Evolutionary conservation across 1,140 invertebrate genomes (phyloP).

Genomic region (Solenopsis invicta): DNA sequence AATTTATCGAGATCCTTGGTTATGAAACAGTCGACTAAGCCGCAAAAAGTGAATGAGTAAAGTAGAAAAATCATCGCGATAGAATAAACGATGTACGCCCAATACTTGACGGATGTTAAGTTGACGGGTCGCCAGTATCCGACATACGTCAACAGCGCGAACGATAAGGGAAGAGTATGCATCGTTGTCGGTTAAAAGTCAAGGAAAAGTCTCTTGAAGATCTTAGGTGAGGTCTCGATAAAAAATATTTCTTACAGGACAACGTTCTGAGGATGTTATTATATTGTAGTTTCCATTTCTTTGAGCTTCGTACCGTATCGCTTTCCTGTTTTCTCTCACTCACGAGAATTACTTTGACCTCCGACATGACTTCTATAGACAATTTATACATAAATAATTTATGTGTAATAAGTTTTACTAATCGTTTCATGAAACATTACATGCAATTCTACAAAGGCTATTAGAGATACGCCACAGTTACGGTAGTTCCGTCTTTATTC

Average conservation of each 20-base stretch:
- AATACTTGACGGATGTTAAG: slow-evolving; percentile 24
- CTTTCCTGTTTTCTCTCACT: background rate
- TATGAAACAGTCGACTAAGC: slow-evolving; percentile 48
- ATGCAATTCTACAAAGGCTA: background rate
- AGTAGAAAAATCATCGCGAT: slow-evolving; percentile 44
- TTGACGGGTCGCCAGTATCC: slow-evolving; percentile 67
- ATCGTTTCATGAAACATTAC: slow-evolving; percentile 13
- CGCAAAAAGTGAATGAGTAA: slow-evolving; percentile 43
- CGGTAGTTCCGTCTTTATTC: background rate
- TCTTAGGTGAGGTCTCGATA: background rate
- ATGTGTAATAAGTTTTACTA: slow-evolving; percentile 36
- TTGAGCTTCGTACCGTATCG: background rate
- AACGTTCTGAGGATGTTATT: slow-evolving; percentile 22
- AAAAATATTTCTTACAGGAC: slow-evolving; percentile 7
- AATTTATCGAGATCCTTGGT: slow-evolving; percentile 43
- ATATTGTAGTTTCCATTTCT: background rate
- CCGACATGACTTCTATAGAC: background rate
- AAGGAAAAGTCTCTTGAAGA: background rate
- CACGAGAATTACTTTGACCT: slow-evolving; percentile 27
- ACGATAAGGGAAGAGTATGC: slow-evolving; percentile 65
- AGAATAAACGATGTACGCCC: slow-evolving; percentile 63
- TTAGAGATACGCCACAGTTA: background rate
- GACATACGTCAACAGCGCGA: slow-evolving; percentile 51
- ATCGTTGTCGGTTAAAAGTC: slow-evolving; percentile 32
- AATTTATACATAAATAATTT: slow-evolving; percentile 37